Base-by-base conservation (phyloP, 1,140 invertebrate species). In the Drosophila tani region DNA sequence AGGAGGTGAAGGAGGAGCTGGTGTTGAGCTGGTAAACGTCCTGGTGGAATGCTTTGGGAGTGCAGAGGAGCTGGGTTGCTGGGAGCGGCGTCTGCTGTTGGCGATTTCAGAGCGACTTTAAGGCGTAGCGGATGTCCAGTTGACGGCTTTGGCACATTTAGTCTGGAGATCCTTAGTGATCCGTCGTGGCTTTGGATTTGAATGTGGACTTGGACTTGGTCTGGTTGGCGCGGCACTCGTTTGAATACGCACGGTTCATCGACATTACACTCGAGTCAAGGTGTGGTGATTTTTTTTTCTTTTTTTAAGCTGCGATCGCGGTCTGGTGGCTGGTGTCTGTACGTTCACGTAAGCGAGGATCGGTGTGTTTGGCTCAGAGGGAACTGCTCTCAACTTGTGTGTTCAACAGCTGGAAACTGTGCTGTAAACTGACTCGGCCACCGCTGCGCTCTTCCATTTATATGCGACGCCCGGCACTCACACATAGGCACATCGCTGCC, bases 321-420 rank as follows among this genome's bases (percentile, higher is more conserved):
- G 62, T 38, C 29, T 57, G 27, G 41, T 49, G 47, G 41, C 45
- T 40, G 55, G 45, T 45, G 45, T 45, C 50, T 32, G 47, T 21
- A 11, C 11, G 47, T 66, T 66, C 64, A 60, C 56, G 53, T 51
- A 40, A 63, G 53, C 49, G 71, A 76, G 71, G 74, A 76, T 75
- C 46, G 45, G 58, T 21, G 58, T 21, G 27, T 15, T 27, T n/a
- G 29, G 59, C 29, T 40, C 24, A 27, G 65, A 27, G 65, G 65
- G 15, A 55, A 68, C 81, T 76, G 55, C 62, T 57, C 46, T 41
- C 47, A 56, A 83, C 77, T 81, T 82, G 80, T 74, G 80, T 74
- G 91, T 92, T 91, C 67, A 84, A 92, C 91, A 91, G 91, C 73
- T 75, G 75, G 81, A 84, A 80, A 91, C 85, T 92, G 87, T 79